phyloP scores from a whole-genome alignment of 2,888 invertebrate genomes.

The Gymnosoma rotundatum region DNA sequence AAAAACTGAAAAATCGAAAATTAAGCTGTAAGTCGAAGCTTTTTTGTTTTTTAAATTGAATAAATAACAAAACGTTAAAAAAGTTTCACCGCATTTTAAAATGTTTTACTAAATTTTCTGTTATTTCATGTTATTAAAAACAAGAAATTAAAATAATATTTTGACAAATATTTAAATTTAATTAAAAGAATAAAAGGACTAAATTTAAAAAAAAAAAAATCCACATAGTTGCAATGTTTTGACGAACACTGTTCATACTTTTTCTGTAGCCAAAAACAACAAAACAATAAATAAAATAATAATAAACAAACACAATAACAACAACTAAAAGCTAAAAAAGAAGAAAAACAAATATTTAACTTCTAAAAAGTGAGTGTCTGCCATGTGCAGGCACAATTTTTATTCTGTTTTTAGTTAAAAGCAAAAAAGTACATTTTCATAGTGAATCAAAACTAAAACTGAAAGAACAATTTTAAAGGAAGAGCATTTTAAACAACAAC shows the following conservation, averaged over 20 bases:
- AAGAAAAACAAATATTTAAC: constrained; percentile 14
- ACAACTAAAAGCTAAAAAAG: background rate
- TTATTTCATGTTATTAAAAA: too few species aligned
- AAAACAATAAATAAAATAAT: constrained; percentile 37
- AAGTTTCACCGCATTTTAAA: too few species aligned
- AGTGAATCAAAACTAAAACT: constrained; percentile 32
- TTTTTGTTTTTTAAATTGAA: too few species aligned
- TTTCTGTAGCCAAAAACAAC: constrained; percentile 21
- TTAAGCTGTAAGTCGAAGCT: too few species aligned
- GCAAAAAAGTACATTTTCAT: constrained; percentile 11
- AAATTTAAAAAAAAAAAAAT: too few species aligned
- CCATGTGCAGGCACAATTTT: constrained; percentile 46
- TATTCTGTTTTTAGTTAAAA: constrained; percentile 26
- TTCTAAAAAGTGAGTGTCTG: constrained; percentile 28
- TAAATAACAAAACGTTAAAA: too few species aligned
- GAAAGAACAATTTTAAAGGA: constrained; percentile 49
- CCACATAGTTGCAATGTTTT: background rate
- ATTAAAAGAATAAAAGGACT: too few species aligned
- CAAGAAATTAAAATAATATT: too few species aligned
- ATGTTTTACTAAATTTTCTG: too few species aligned
- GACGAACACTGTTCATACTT: background rate
- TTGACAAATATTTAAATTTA: too few species aligned
- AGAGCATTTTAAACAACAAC: constrained; percentile 11
- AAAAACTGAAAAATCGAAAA: too few species aligned
- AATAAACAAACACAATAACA: background rate